phyloP scores from a whole-genome alignment of 2,888 invertebrate genomes.

The Lithophane leautieri region DNA sequence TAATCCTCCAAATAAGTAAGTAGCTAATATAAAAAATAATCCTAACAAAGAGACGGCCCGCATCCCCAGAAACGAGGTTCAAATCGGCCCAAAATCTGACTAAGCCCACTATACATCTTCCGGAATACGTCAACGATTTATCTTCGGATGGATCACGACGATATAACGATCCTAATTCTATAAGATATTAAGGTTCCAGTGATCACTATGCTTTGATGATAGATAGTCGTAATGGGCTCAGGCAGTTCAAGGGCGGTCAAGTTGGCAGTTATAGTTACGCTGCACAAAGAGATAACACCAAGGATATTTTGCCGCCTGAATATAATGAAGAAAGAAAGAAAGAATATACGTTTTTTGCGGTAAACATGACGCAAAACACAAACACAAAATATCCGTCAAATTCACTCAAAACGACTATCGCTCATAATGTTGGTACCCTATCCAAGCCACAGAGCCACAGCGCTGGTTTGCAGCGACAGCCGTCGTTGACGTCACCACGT shows the following conservation, averaged over 20 bases:
- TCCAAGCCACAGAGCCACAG: no score
- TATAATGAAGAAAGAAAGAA: no score
- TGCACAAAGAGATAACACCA: no score
- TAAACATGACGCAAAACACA: no score
- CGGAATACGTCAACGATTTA: slow-evolving; percentile 11
- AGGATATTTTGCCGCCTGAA: no score
- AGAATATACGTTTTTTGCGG: no score
- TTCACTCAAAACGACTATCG: no score
- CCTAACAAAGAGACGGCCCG: background rate
- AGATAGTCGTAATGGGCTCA: background rate
- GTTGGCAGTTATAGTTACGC: no score
- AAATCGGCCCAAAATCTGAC: slow-evolving; percentile 23
- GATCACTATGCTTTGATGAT: background rate
- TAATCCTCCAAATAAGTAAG: background rate
- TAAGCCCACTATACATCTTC: slow-evolving; percentile 4
- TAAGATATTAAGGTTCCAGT: slow-evolving; percentile 5
- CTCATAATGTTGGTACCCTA: no score
- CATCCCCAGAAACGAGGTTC: slow-evolving; percentile 9
- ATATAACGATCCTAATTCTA: background rate
- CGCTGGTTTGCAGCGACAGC: no score
- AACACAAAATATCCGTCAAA: no score
- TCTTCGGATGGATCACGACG: slow-evolving; percentile 9
- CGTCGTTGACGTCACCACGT: no score
- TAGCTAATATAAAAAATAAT: background rate
- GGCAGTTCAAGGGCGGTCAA: background rate